Evolutionary conservation across 1,140 invertebrate genomes (phyloP).

Genomic region (Dendroctonus valens): DNA sequence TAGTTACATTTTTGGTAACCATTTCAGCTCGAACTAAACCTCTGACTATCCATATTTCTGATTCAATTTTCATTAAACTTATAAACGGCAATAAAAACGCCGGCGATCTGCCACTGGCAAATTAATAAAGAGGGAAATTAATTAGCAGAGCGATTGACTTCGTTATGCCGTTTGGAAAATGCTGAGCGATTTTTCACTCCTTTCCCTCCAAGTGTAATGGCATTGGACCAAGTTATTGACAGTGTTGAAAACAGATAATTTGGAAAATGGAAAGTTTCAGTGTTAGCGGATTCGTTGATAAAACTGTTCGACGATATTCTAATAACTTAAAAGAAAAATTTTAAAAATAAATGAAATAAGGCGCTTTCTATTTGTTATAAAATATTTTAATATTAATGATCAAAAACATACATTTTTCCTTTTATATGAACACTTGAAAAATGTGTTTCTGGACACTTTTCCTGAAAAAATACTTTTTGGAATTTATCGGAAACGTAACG

Average conservation of each 20-base stretch:
- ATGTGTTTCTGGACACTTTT: too few relatives aligned
- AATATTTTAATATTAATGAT: too few relatives aligned
- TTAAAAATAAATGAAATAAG: too few relatives aligned
- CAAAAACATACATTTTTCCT: too few relatives aligned
- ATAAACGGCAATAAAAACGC: conserved; percentile 35
- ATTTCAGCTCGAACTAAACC: conserved; percentile 22
- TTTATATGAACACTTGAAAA: too few relatives aligned
- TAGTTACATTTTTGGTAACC: not conserved
- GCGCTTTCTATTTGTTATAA: too few relatives aligned
- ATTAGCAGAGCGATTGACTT: conserved; percentile 35
- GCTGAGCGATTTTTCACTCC: conserved; percentile 18
- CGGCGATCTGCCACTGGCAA: conserved; percentile 33
- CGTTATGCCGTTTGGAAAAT: conserved; percentile 32
- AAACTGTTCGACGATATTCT: too few relatives aligned
- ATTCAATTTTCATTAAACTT: conserved; percentile 47
- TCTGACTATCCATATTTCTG: conserved; percentile 40
- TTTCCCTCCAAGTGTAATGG: conserved; percentile 21
- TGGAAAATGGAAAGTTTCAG: too few relatives aligned
- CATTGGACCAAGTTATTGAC: conserved; percentile 24
- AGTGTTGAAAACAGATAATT: not conserved
- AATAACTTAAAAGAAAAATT: too few relatives aligned
- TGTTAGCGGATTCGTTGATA: too few relatives aligned
- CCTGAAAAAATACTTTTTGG: too few relatives aligned
- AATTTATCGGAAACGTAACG: too few relatives aligned
- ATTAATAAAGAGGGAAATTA: conserved; percentile 37